These are phyloP conservation scores for Aphodius sticticus DNA, from an alignment of 2,888 invertebrate genomes.

Conservation along the genomic window DNA sequence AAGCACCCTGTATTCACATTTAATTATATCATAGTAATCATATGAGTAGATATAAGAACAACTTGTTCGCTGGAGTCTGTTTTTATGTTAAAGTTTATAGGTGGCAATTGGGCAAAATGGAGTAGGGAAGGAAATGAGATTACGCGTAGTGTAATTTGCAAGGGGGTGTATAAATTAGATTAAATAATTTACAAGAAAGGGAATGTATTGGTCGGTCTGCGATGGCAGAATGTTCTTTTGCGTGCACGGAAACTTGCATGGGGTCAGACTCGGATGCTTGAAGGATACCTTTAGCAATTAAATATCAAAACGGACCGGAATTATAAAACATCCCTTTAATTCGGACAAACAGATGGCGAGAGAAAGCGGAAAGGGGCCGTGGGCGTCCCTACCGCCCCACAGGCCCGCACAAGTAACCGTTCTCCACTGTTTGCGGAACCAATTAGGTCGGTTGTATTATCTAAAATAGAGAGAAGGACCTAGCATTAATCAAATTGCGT, in stretches of 20 bases:
- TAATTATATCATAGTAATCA: no score
- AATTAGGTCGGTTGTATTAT: slow-evolving; percentile 47
- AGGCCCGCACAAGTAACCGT: slow-evolving; percentile 13
- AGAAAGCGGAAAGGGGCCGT: slow-evolving; percentile 27
- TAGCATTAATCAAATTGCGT: slow-evolving; percentile 54
- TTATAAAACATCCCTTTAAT: slow-evolving; percentile 41
- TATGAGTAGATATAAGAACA: no score
- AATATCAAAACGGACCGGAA: slow-evolving; percentile 35
- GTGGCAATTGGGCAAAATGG: background rate
- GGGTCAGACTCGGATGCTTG: background rate
- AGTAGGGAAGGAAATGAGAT: background rate
- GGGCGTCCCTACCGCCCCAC: slow-evolving; percentile 9
- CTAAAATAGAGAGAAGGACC: slow-evolving; percentile 46
- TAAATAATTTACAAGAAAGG: background rate
- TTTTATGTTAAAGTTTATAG: background rate
- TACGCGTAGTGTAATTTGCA: background rate
- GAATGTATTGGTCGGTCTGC: background rate
- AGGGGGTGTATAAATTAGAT: background rate
- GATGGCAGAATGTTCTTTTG: slow-evolving; percentile 16
- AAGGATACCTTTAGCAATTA: slow-evolving; percentile 30
- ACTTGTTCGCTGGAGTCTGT: no score
- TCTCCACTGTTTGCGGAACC: slow-evolving; percentile 42
- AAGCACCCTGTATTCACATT: no score
- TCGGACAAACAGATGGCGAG: slow-evolving; percentile 35
- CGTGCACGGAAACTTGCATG: background rate